Conservation (phyloP, 2,113 vertebrate species). For the Anolis carolinensis region DNA sequence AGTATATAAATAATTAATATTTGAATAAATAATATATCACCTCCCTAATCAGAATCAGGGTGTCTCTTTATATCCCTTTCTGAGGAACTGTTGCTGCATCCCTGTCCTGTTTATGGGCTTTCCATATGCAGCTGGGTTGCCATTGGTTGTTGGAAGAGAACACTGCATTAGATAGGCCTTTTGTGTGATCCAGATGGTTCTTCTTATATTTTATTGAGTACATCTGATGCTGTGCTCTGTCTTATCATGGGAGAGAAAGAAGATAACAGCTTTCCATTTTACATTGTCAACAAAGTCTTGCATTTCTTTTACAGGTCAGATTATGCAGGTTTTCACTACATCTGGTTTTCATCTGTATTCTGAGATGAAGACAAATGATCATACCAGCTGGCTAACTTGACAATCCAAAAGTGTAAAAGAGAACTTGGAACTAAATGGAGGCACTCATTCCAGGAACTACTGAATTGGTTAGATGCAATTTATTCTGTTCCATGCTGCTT, state of each 20-base stretch:
- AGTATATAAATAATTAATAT: no score
- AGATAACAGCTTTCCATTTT: background rate
- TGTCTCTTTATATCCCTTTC: no score
- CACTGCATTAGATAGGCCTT: no score
- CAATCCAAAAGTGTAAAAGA: fast-evolving
- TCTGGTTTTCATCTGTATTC: conserved; percentile 14
- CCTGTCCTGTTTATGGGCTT: no score
- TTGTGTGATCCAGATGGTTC: no score
- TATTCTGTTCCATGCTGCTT: background rate
- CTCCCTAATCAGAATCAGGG: no score
- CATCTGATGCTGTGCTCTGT: background rate
- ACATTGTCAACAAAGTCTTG: background rate
- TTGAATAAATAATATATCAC: no score
- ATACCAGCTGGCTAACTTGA: background rate
- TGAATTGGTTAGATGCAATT: background rate
- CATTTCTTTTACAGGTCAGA: background rate
- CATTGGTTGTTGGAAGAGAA: no score
- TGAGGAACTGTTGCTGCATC: no score
- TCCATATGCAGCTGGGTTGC: no score
- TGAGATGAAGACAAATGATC: fast-evolving
- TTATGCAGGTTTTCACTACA: background rate
- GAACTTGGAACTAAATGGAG: background rate
- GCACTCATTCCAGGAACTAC: fast-evolving
- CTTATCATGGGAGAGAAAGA: background rate
- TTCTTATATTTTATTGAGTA: background rate